Conservation (phyloP, 2,797 vertebrate species). For the Pseudocheirus occidentalis region DNA sequence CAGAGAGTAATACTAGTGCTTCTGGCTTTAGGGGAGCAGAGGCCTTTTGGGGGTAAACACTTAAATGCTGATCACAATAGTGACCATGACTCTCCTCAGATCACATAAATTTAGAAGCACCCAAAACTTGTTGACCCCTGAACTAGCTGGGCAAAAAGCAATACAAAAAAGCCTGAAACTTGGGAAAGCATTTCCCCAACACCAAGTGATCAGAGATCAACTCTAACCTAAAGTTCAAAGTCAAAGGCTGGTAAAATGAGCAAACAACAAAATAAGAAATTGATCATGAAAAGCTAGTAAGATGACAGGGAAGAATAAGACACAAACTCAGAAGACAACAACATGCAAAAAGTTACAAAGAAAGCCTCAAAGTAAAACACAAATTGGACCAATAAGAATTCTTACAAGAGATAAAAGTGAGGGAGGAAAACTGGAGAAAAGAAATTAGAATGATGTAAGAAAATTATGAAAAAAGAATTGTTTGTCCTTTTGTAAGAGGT, state of each 20-base stretch:
- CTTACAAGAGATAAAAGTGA: not conserved
- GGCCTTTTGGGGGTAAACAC: not conserved
- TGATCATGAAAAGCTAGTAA: not conserved
- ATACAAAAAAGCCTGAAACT: not conserved
- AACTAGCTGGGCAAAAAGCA: not conserved
- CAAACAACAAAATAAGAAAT: not conserved
- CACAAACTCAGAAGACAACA: not conserved
- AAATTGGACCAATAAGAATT: not conserved
- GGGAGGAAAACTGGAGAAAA: not conserved
- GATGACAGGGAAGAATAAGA: not conserved
- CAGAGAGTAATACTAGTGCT: not conserved
- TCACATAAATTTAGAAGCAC: not conserved
- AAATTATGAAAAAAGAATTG: too few relatives aligned
- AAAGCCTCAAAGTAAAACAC: not conserved
- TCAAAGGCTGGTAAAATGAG: not conserved
- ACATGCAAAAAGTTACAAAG: not conserved
- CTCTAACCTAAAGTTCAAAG: not conserved
- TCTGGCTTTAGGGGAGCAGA: not conserved
- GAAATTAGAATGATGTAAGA: not conserved
- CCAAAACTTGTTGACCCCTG: not conserved
- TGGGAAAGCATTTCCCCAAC: not conserved
- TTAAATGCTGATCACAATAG: not conserved
- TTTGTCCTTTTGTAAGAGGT: too few relatives aligned
- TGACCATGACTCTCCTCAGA: not conserved
- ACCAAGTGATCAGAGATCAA: not conserved